Base-by-base conservation (phyloP, 2,888 invertebrate genomes). In the Lasioglossum lativentre region DNA sequence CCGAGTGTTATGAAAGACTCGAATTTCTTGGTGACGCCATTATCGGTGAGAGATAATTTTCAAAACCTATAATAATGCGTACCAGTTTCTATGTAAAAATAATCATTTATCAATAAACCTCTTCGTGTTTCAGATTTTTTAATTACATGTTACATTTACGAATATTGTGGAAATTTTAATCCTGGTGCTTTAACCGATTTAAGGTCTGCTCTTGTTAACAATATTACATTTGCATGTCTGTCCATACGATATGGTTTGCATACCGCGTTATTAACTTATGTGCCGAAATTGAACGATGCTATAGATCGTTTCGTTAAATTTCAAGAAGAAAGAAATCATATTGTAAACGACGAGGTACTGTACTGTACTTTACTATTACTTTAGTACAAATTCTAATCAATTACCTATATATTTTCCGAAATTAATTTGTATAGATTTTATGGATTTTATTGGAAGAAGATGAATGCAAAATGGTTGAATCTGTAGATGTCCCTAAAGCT, bases 201-300 rank as follows among this genome's bases (percentile, higher is more conserved):
- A 84, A 96, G 99, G 59, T 99, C 99, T 0, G 98, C 99, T 0
- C 96, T 99, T 4, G 99, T 99, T 4, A 99, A 99, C 94, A 99
- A 99, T 93, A 97, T 98, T 83, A 99, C 99, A 0, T 98, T 99
- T 93, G 99, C 98, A 0, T 97, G 98, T 40, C 96, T 99, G 77
- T 97, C 98, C 8, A 98, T 99, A 23, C 97, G 98, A 89, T 96
- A 98, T 95, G 97, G 97, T 23, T 96, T 99, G 86, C 98, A 99
- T 93, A 97, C 98, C 92, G 97, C 96, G 94, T 95, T 97, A 82
- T 92, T 97, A 75, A 95, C 96, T 56, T 96, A 96, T 83, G 96
- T 96, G 82, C 95, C 96, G 0, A 90, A 93, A 66, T 92, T 97
- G 2, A 95, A 95, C 38, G 95, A 96, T n/a, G 92, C 95, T 1